Evolutionary conservation across 2,797 vertebrate genomes (phyloP), one percentile per base, ranked within the genome.

Genomic region (Jordanella pulchra): DNA sequence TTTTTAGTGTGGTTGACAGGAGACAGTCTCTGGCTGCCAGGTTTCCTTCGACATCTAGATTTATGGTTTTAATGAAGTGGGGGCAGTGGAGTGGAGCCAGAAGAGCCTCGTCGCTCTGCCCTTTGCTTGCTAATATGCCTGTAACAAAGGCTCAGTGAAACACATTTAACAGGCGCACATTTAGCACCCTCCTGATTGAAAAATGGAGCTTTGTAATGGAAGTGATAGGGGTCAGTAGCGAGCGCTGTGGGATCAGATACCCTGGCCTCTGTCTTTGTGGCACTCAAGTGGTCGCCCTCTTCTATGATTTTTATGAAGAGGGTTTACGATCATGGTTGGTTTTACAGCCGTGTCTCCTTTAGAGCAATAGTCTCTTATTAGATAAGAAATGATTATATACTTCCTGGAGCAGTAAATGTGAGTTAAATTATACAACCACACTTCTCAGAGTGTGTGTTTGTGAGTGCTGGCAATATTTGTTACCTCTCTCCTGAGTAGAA

Each of bases 41-140:
- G 77, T 82, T 85, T 81, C 75, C 68, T 72, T 78, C 65, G 39
- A 87, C 82, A 74, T 89, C 86, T 77, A 84, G 89, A 93, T 92
- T 92, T 89, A 92, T 92, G 80, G 79, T 89, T 92, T 93, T 92
- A 93, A 93, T 93, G 90, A 93, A 92, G 85, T 86, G 1, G 80
- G 71, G 72, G 86, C 89, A 87, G 82, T 76, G 79, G 75, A 81
- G 88, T 77, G 84, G 73, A 80, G 89, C 84, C 77, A 67, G 75
- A 67, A 79, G 87, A 83, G 84, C 66, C 83, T 82, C 83, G 73
- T 83, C 76, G 77, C 77, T 63, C 77, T 60, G 83, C 65, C 89
- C 85, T 82, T 82, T 48, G 32, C 77, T 63, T 72, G 58, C 78
- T 92, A 84, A 91, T 89, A 87, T 71, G 79, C 71, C 69, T 75